Base-by-base conservation (phyloP, 2,888 invertebrate genomes). In the Sinodicranocentrus sp. region DNA sequence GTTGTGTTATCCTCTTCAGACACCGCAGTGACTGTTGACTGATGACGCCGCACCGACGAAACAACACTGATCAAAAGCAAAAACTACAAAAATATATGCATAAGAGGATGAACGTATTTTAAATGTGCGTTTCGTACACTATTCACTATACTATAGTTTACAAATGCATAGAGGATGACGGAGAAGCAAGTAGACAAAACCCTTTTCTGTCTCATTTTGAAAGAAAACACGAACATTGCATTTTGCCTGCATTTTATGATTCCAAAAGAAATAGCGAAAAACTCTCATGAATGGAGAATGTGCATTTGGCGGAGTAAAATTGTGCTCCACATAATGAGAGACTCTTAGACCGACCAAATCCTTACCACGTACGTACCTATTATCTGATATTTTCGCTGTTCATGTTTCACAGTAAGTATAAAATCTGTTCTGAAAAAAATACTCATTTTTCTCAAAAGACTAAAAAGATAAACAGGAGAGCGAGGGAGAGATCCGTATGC, bases 181-280 rank as follows among this genome's bases (percentile, higher is more conserved):
- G 21, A 21, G 28, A n/a, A n/a, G 2, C 59, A 59, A 54, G 48
- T 21, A 54, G 21, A 54, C 21, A 26, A 61, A 61, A 21, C 33
- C 10, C 10, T 57, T 26, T n/a, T 28, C 28, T 33, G 33, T 17
- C 21, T 61, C 28, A 61, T 26, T 28, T 26, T 26, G 17, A 61
- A 61, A n/a, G 17, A 61, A 59, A 26, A 59, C 15, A 25, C 21
- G 28, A 26, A 61, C 57, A 5, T 25, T 61, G 59, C 59, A 59
- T 61, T 48, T 48, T 33, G 61, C 61, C n/a, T 61, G 61, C 61
- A 61, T 61, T 61, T 28, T 28, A 61, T 33, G 33, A 59, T 59
- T 59, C 13, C 25, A 28, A 17, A 23, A 33, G 33, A 26, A 59
- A 59, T 59, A 26, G 59, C 15, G n/a, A 54, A 59, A 59, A 15